phyloP scores from a whole-genome alignment of 2,888 invertebrate genomes.

The Tortrix viridana region DNA sequence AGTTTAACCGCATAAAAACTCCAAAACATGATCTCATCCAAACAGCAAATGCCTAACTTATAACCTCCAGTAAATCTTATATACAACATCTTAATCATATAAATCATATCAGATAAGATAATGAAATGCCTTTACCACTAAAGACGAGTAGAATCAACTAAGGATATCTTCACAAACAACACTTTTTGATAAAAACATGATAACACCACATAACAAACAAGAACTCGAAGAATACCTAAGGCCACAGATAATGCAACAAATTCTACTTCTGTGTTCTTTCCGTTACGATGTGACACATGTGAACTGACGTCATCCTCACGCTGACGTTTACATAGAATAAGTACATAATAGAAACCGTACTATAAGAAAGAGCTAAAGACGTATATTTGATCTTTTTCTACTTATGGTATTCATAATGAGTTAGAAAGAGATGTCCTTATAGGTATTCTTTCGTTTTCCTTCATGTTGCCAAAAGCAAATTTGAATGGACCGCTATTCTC shows the following conservation, averaged over 20 bases:
- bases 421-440: no score
- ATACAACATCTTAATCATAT: conserved; percentile 56
- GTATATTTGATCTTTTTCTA: no score
- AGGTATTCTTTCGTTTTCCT: no score
- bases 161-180: conserved; percentile 74
- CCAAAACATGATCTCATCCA: conserved; percentile 68
- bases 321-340: no score
- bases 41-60: conserved; percentile 51
- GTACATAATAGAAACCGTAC: no score
- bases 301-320: conserved; percentile 23
- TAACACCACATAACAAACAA: conserved; percentile 64
- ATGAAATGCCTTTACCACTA: conserved; percentile 72
- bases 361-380: no score
- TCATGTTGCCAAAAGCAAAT: no score
- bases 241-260: conserved; percentile 34
- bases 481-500: no score
- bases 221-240: conserved; percentile 32
- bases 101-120: conserved; percentile 69
- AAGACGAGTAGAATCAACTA: conserved; percentile 68
- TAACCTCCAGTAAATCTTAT: conserved; percentile 71
- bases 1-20: conserved; percentile 52
- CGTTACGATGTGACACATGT: conserved; percentile 35
- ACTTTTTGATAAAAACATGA: conserved; percentile 83
- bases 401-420: no score
- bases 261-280: no score